Evolutionary conservation across 2,888 invertebrate genomes (phyloP).

Genomic region (Pachycephus smyrnensis): DNA sequence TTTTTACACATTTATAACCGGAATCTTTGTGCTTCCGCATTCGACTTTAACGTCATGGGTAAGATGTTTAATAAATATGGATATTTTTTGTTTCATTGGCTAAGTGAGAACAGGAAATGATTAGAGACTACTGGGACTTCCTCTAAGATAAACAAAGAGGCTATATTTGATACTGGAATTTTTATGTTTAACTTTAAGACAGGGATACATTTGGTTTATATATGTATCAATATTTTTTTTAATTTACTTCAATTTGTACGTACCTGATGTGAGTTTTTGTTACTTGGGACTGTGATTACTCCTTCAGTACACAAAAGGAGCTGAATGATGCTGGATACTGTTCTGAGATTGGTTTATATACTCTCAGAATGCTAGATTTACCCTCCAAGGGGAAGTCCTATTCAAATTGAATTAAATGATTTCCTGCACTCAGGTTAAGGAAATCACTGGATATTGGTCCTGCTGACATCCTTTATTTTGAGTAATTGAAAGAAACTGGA

Average conservation of each 20-base stretch:
- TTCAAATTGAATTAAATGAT: conserved; percentile 19
- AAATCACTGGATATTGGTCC: background rate
- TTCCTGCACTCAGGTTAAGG: conserved; percentile 30
- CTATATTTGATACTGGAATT: background rate
- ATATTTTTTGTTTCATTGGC: conserved; percentile 7
- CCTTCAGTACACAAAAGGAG: conserved; percentile 12
- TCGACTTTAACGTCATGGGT: conserved; percentile 49
- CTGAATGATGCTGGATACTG: conserved; percentile 27
- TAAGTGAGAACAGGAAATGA: background rate
- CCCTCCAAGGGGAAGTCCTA: background rate
- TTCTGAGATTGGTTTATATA: conserved; percentile 29
- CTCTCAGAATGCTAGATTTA: conserved; percentile 3
- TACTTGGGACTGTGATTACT: background rate
- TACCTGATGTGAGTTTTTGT: background rate
- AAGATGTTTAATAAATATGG: conserved; percentile 39
- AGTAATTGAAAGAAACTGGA: background rate
- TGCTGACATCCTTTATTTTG: background rate
- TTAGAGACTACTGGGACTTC: background rate
- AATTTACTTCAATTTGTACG: background rate
- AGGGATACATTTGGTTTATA: background rate
- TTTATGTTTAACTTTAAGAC: background rate
- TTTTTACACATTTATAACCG: conserved; percentile 50
- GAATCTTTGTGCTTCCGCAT: conserved; percentile 55
- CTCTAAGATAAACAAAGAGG: background rate
- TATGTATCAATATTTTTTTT: too few relatives aligned